Evolutionary conservation across 2,797 vertebrate species (phyloP).

Genomic region (Moxostoma hubbsi): DNA sequence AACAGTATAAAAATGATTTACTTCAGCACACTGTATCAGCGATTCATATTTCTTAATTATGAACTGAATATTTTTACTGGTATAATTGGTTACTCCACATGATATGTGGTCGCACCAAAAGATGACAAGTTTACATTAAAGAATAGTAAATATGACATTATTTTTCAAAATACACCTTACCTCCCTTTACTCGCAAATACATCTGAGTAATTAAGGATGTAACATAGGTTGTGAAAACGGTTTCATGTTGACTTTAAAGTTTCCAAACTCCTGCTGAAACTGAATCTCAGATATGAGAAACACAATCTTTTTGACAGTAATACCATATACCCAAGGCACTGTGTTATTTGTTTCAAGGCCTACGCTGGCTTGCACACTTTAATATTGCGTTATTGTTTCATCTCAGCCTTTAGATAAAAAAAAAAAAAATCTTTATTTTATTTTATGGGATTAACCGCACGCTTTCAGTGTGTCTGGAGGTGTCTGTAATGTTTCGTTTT

Average conservation of each 20-base stretch:
- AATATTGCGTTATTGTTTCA: constrained; percentile 84
- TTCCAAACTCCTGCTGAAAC: constrained; percentile 71
- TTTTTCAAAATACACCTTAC: not conserved
- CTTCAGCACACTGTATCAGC: no score
- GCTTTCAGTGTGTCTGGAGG: constrained; percentile 77
- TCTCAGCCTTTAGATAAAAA: constrained; percentile 78
- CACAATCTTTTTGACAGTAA: constrained; percentile 69
- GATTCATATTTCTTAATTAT: no score
- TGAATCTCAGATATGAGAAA: constrained; percentile 65
- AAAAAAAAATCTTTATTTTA: constrained; percentile 76
- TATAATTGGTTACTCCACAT: no score
- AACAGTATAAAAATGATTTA: no score
- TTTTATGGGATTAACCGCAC: constrained; percentile 81
- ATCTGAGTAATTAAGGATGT: not conserved
- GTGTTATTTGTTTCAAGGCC: constrained; percentile 60
- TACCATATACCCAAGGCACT: constrained; percentile 62
- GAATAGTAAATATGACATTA: no score
- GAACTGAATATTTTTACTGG: no score
- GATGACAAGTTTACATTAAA: no score
- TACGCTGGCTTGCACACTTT: constrained; percentile 74
- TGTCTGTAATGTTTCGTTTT: constrained; percentile 84
- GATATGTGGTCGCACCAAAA: no score
- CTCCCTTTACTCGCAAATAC: not conserved
- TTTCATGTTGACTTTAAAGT: constrained; percentile 32
- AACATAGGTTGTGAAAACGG: not conserved